Conservation (phyloP, 2,888 invertebrate species). For the Tineola bisselliella region DNA sequence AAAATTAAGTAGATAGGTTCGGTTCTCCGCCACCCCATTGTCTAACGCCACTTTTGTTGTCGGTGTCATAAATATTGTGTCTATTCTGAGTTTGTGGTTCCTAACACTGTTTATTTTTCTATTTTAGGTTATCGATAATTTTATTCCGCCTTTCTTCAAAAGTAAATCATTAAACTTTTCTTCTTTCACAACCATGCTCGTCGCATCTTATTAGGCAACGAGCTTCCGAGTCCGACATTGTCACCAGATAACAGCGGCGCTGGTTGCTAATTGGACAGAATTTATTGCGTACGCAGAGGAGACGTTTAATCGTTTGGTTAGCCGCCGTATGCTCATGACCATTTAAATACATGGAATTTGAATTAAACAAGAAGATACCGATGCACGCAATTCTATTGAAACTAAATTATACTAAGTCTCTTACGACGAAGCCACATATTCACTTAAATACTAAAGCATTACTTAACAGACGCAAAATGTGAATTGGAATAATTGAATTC, state of each 20-base stretch:
- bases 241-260: slow-evolving; percentile 40
- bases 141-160: background rate
- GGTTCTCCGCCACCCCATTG: slow-evolving; percentile 42
- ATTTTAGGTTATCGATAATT: background rate
- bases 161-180: background rate
- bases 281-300: slow-evolving; percentile 41
- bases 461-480: too few species aligned
- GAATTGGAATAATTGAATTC: too few species aligned
- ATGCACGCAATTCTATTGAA: background rate
- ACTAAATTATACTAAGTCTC: too few species aligned
- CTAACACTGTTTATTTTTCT: background rate
- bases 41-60: slow-evolving; percentile 20
- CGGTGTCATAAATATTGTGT: slow-evolving; percentile 44
- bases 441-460: too few species aligned
- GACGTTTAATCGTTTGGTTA: slow-evolving; percentile 18
- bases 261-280: slow-evolving; percentile 56
- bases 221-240: slow-evolving; percentile 30
- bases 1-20: slow-evolving; percentile 63
- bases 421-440: too few species aligned
- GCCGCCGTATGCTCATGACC: slow-evolving; percentile 16
- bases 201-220: background rate
- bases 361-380: background rate
- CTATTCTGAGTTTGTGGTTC: background rate
- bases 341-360: slow-evolving; percentile 15
- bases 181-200: background rate